phyloP scores from a whole-genome alignment of 2,888 invertebrate genomes.

The Bembecia ichneumoniformis region DNA sequence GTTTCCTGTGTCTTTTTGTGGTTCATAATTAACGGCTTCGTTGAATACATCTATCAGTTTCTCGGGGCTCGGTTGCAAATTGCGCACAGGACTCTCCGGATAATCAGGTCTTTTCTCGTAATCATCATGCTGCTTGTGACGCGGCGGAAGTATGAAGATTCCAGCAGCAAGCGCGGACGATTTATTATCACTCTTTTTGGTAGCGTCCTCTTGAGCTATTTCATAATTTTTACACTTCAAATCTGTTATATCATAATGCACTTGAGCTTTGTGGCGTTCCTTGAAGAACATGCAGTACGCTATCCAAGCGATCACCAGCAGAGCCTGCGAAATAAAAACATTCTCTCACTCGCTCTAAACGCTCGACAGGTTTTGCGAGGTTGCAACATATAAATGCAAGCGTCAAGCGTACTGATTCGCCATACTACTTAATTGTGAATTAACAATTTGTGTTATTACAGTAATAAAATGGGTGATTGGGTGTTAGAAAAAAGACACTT shows the following conservation, averaged over 20 bases:
- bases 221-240: constrained; percentile 34
- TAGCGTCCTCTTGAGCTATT: constrained; percentile 23
- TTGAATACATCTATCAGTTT: constrained; percentile 44
- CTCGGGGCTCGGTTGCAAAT: constrained; percentile 25
- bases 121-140: constrained; percentile 35
- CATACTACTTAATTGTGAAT: too few relatives aligned
- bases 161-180: constrained; percentile 40
- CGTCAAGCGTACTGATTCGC: too few relatives aligned
- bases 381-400: neutral
- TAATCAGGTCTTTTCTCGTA: constrained; percentile 54
- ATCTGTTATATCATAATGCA: constrained; percentile 46
- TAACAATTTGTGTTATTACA: too few relatives aligned
- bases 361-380: neutral
- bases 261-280: constrained; percentile 50
- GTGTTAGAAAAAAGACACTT: constrained; percentile 21
- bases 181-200: constrained; percentile 17
- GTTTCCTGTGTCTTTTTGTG: constrained; percentile 32
- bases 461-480: too few relatives aligned
- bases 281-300: constrained; percentile 59
- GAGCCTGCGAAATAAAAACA: constrained; percentile 34
- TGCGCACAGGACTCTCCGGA: constrained; percentile 43
- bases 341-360: neutral
- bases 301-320: constrained; percentile 46
- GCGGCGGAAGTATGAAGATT: constrained; percentile 47
- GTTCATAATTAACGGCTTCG: constrained; percentile 24